Conservation (phyloP, 1,140 invertebrate genomes). For the Nylanderia fulva region DNA sequence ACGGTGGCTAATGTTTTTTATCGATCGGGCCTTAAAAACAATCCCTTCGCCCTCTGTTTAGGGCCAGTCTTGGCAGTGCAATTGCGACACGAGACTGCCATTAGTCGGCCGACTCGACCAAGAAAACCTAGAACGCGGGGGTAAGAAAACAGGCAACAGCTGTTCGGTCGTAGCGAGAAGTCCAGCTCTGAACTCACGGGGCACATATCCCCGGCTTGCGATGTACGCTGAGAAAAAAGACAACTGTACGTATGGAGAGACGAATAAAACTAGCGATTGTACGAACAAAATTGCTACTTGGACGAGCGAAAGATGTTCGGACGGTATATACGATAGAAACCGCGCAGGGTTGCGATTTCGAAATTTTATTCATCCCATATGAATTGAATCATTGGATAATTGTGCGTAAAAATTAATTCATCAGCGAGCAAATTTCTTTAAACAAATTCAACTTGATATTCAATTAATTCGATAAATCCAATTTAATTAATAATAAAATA, state of each 20-base stretch:
- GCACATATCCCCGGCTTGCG: conserved; percentile 23
- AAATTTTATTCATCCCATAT: background rate
- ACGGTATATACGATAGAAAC: background rate
- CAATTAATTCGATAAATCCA: background rate
- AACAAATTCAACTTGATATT: background rate
- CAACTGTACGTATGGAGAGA: background rate
- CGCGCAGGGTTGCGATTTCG: background rate
- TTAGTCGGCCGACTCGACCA: conserved; percentile 29
- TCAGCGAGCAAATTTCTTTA: background rate
- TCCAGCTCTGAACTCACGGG: conserved; percentile 15
- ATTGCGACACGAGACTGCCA: conserved; percentile 30
- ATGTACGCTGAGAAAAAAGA: conserved; percentile 32
- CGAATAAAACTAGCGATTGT: conserved; percentile 13
- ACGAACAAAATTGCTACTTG: conserved; percentile 12
- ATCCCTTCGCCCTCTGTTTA: background rate
- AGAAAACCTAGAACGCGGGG: conserved; percentile 39
- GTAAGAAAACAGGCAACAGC: conserved; percentile 58
- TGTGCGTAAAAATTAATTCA: background rate
- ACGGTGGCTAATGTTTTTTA: no score
- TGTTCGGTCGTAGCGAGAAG: conserved; percentile 34
- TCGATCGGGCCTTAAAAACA: background rate
- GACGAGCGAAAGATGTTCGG: background rate
- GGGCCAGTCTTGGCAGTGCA: conserved; percentile 21
- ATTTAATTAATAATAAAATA: conserved; percentile 2
- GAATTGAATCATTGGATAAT: conserved; percentile 19